Conservation (phyloP, 1,140 invertebrate genomes). For the roundworm (Caenorhabditis elegans) region WBcel235 BX284605.5:13035501-13036000, state of each 20-base stretch:
- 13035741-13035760: neutral
- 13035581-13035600: neutral
- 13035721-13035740: neutral
- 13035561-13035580: neutral
- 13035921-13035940: neutral
- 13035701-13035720: neutral
- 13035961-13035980: neutral
- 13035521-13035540: no score
- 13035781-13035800: neutral
- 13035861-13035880: neutral
- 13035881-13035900: neutral
- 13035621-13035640: neutral
- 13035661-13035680: neutral
- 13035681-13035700: neutral
- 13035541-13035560: neutral
- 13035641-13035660: neutral
- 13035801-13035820: neutral
- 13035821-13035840: neutral
- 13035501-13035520: neutral
- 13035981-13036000: neutral
- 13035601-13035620: no score
- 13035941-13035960: neutral
- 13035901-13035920: neutral
- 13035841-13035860: neutral
- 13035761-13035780: neutral